Conservation (phyloP, 2,113 vertebrate species). For the Strigops habroptila region DNA sequence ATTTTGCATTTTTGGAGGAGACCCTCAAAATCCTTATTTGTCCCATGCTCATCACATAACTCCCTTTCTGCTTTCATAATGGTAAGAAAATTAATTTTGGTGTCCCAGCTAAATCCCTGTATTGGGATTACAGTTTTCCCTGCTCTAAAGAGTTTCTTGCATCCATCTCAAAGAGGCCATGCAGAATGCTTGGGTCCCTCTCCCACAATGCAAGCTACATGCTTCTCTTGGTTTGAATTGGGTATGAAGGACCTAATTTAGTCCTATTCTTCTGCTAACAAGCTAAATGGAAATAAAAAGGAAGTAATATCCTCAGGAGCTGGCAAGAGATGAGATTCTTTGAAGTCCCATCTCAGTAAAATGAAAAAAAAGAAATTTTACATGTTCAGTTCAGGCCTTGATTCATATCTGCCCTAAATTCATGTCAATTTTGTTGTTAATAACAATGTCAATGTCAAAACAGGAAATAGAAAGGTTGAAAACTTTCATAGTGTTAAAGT, state of each 20-base stretch:
- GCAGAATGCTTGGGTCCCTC: neutral
- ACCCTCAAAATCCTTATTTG: neutral
- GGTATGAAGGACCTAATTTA: neutral
- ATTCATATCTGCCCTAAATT: neutral
- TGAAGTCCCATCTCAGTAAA: neutral
- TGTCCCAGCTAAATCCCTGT: neutral
- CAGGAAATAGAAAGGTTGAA: neutral
- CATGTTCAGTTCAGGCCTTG: neutral
- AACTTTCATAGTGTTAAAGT: neutral
- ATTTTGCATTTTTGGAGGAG: neutral
- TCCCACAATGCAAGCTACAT: neutral
- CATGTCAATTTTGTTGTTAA: neutral
- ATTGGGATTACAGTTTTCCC: neutral
- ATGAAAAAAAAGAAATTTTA: neutral
- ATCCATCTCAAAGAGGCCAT: neutral
- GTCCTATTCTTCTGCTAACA: neutral
- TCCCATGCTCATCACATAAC: neutral
- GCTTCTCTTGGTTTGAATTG: neutral
- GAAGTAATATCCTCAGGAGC: neutral
- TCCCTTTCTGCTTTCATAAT: neutral
- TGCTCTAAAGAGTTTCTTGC: neutral
- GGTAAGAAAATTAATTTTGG: neutral
- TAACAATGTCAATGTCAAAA: neutral
- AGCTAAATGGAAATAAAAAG: neutral
- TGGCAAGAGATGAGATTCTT: neutral